These are phyloP conservation scores for Pseudopleuronectes americanus DNA, from an alignment of 2,797 vertebrate genomes.

Conservation along the genomic window DNA sequence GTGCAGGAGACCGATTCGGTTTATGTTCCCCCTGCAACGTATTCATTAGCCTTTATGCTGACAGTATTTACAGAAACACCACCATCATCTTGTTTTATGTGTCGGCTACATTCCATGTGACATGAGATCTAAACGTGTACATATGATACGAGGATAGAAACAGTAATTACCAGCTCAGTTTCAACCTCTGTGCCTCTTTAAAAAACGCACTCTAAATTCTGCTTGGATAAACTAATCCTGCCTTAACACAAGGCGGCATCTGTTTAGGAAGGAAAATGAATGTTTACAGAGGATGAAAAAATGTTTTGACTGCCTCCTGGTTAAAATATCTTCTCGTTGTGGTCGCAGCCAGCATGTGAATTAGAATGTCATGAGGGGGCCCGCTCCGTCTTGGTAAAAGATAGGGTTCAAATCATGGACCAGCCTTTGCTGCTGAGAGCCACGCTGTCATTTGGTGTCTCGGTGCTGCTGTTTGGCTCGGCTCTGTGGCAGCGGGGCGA, in stretches of 20 bases:
- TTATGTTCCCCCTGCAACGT: not conserved
- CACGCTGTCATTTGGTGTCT: conserved; percentile 40
- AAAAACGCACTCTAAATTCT: conserved; percentile 41
- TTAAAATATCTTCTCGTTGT: conserved; percentile 40
- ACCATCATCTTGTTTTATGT: not conserved
- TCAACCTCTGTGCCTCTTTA: conserved; percentile 24
- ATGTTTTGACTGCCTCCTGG: conserved; percentile 37
- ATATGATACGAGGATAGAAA: conserved; percentile 36
- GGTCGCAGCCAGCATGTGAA: conserved; percentile 39
- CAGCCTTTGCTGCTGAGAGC: not conserved
- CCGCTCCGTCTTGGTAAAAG: conserved; percentile 1
- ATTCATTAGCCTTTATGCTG: not conserved
- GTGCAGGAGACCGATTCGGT: not conserved
- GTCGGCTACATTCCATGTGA: conserved; percentile 19
- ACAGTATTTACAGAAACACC: not conserved
- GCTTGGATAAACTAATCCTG: conserved; percentile 44
- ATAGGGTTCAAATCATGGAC: conserved; percentile 12
- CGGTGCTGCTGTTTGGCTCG: conserved; percentile 45
- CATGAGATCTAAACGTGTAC: conserved; percentile 20
- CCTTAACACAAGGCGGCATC: conserved; percentile 55
- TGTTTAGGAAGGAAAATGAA: conserved; percentile 56
- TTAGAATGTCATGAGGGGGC: conserved; percentile 38
- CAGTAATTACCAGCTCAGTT: conserved; percentile 43
- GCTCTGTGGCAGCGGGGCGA: conserved; percentile 27
- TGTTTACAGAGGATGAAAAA: conserved; percentile 53